phyloP scores from a whole-genome alignment of 2,888 invertebrate species.

The Achlya flavicornis region DNA sequence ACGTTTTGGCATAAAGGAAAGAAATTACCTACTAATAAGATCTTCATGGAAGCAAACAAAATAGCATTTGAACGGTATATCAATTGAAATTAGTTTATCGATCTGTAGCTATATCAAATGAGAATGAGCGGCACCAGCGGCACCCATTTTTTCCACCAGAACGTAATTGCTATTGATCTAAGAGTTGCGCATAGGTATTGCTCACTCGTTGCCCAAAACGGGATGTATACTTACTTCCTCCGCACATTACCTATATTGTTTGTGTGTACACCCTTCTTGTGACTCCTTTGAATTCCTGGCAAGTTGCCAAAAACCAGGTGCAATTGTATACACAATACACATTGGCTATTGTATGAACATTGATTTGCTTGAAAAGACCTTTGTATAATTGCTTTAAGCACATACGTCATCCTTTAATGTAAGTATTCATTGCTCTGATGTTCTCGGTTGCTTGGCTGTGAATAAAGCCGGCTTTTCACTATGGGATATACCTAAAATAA shows the following conservation, averaged over 20 bases:
- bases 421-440: background rate
- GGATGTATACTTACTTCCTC: background rate
- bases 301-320: conserved; percentile 10
- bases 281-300: conserved; percentile 10
- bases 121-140: too few species aligned
- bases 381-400: background rate
- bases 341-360: background rate
- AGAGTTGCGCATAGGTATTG: background rate
- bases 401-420: background rate
- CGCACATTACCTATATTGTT: background rate
- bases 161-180: background rate
- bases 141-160: background rate
- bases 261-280: background rate
- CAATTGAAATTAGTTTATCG: too few species aligned
- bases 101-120: too few species aligned
- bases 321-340: conserved; percentile 7
- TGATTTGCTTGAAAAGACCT: background rate
- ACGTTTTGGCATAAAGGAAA: too few species aligned
- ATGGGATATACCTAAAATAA: too few species aligned
- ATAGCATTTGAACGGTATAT: too few species aligned
- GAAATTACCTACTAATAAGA: too few species aligned
- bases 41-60: too few species aligned
- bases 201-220: background rate
- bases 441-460: background rate
- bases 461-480: too few species aligned